phyloP scores from a whole-genome alignment of 1,140 invertebrate species.

The Euura saliciscinereae region DNA sequence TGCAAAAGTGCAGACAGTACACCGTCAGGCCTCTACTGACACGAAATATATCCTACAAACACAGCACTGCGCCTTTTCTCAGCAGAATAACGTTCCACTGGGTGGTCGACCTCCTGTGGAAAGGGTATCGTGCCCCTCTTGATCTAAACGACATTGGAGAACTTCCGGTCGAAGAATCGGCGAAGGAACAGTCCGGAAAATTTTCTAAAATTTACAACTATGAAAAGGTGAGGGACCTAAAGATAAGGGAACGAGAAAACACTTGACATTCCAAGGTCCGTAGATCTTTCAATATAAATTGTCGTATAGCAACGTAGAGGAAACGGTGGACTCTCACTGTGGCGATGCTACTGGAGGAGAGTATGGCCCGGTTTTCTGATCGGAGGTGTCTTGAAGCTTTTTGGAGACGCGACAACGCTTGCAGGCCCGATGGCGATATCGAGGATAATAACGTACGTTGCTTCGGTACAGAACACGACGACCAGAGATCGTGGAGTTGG shows the following conservation, averaged over 20 bases:
- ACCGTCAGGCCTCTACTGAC: conserved; percentile 22
- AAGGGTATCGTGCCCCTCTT: conserved; percentile 70
- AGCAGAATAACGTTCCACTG: conserved; percentile 77
- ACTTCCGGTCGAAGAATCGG: conserved; percentile 69
- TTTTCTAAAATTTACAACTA: conserved; percentile 60
- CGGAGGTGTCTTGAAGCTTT: conserved; percentile 75
- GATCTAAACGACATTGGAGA: conserved; percentile 74
- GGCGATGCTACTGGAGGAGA: conserved; percentile 72
- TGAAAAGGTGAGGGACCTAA: conserved; percentile 51
- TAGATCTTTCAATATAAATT: conserved; percentile 11
- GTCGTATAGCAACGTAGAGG: conserved; percentile 26
- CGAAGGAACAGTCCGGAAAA: conserved; percentile 60
- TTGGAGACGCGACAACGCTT: conserved; percentile 78
- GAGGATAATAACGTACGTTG: conserved; percentile 73
- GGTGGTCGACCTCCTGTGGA: conserved; percentile 70
- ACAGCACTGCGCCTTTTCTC: conserved; percentile 33
- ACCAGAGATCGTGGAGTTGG: conserved; percentile 11
- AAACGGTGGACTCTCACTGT: conserved; percentile 56
- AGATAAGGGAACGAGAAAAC: conserved; percentile 10
- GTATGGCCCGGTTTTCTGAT: conserved; percentile 76
- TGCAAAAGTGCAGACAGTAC: conserved; percentile 33
- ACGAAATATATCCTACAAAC: conserved; percentile 31
- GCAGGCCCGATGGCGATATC: conserved; percentile 79
- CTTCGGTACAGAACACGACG: conserved; percentile 33
- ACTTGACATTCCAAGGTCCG: not conserved